Evolutionary conservation across 2,113 vertebrate genomes (phyloP), one percentile per base, ranked within the genome.

Genomic region (Microtus montanus): DNA sequence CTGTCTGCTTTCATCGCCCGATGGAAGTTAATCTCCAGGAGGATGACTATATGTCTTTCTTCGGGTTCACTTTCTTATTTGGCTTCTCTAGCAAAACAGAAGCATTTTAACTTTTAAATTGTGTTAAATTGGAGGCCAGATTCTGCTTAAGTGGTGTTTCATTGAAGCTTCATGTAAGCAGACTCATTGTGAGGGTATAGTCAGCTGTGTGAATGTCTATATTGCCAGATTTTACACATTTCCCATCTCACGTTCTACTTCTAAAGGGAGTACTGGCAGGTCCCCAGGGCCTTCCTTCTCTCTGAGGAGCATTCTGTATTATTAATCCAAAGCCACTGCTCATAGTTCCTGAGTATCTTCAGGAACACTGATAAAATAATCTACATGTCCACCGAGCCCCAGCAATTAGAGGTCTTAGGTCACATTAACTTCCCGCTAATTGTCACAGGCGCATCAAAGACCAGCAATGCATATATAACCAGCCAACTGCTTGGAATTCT

Each of bases 91-190:
- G 44, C 44, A 44, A 44, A 44, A 44, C 44, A 44, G 44, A 44
- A 44, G 44, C 85, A 95, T 96, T 95, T 96, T 95, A 94, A 92
- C 91, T 97, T 96, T 95, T 97, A 93, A 97, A 95, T 87, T 90
- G 89, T 9, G 49, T 70, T 94, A 91, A 97, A 90, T 75, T 47
- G 80, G 44, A 74, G 74, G 41, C 80, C 75, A 95, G 26, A 85
- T 95, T 90, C 94, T 87, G 84, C 52, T 68, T 92, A 78, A 52
- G n/a, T 58, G 71, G 47, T 83, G 35, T 64, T 93, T 95, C 86
- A 33, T 5, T 61, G 44, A 90, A 88, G 6, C 24, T 93, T 96
- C 70, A n/a, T 73, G 92, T 70, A 95, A 87, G 63, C 35, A 58
- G 80, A 9, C 92, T 93, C 71, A 73, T 47, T 87, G 20, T 35